Conservation (phyloP, 2,888 invertebrate genomes). For the Cotesia congregata region DNA sequence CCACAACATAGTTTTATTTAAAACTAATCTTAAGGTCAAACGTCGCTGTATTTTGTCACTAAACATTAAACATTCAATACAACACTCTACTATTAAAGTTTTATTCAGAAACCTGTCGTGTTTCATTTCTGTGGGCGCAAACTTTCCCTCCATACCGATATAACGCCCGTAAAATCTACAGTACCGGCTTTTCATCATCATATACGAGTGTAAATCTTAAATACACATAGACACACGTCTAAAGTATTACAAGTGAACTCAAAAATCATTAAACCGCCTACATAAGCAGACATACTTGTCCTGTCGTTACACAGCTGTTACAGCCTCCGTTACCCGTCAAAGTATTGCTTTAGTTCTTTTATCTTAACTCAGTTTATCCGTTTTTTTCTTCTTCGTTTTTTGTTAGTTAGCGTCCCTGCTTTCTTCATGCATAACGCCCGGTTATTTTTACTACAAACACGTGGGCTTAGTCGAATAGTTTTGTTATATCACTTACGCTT, state of each 20-base stretch:
- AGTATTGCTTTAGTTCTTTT: neutral
- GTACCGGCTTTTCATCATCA: neutral
- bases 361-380: neutral
- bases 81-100: neutral
- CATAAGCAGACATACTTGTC: neutral
- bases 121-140: neutral
- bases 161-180: neutral
- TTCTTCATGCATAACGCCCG: neutral
- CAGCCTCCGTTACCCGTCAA: neutral
- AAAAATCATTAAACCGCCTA: neutral
- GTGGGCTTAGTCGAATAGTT: conserved; percentile 4
- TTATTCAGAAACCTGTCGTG: neutral
- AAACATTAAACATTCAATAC: neutral
- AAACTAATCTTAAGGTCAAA: conserved; percentile 2
- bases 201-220: neutral
- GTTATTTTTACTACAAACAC: conserved; percentile 6
- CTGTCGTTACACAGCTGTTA: neutral
- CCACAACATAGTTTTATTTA: neutral
- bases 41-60: neutral
- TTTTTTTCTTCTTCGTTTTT: neutral
- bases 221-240: neutral
- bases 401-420: neutral
- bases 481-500: neutral
- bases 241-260: no score
- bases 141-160: neutral